phyloP scores from a whole-genome alignment of 2,113 vertebrate species.

The Thunnus maccoyii region DNA sequence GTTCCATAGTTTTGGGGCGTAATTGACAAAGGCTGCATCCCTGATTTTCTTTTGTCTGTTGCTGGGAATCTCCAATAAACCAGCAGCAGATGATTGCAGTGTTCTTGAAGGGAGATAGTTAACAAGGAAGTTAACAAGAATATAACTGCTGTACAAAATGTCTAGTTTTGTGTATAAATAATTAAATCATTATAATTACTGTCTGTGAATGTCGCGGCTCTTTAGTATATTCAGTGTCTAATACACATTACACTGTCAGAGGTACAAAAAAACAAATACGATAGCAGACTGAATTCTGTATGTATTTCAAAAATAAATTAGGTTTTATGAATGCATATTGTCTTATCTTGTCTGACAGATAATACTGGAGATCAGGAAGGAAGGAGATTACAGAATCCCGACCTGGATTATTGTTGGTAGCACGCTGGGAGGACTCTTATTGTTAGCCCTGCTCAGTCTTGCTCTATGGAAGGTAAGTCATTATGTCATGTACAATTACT shows the following conservation, averaged over 20 bases:
- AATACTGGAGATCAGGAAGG: slow-evolving; percentile 92
- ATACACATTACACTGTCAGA: too few species aligned
- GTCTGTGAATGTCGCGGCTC: neutral
- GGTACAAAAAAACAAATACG: too few species aligned
- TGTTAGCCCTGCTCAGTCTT: slow-evolving; percentile 93
- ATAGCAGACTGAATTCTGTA: neutral
- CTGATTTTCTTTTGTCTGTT: too few species aligned
- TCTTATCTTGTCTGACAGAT: slow-evolving; percentile 81
- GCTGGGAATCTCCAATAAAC: too few species aligned
- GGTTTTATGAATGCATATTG: neutral
- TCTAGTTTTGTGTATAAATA: neutral
- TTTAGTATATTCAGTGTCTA: neutral
- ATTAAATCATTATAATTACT: slow-evolving; percentile 4
- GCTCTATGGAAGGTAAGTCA: slow-evolving; percentile 93
- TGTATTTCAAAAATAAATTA: neutral
- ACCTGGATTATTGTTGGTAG: slow-evolving; percentile 96
- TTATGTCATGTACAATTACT: neutral
- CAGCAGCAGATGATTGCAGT: too few species aligned
- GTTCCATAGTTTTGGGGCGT: too few species aligned
- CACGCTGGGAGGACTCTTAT: slow-evolving; percentile 92
- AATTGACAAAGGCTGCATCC: too few species aligned
- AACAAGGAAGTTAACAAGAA: neutral
- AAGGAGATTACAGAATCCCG: slow-evolving; percentile 91
- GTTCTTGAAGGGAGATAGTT: too few species aligned
- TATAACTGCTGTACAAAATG: neutral